phyloP scores from a whole-genome alignment of 2,113 vertebrate genomes.

The Monopterus albus region DNA sequence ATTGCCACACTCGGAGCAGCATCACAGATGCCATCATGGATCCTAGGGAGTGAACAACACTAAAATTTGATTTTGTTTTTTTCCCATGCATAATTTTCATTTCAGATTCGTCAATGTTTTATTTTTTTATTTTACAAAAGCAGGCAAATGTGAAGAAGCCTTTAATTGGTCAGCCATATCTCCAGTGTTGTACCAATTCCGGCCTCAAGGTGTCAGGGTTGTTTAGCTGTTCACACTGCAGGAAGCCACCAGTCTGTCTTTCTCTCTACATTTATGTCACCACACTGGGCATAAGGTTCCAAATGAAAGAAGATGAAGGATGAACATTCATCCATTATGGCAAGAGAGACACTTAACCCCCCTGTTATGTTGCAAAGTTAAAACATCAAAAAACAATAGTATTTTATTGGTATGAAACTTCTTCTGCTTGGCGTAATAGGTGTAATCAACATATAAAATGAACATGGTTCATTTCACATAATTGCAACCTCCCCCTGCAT shows the following conservation, averaged over 20 bases:
- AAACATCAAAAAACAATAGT: no score
- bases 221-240: not conserved
- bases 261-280: not conserved
- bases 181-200: not conserved
- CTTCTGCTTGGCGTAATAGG: no score
- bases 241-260: not conserved
- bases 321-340: not conserved
- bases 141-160: no score
- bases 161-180: not conserved
- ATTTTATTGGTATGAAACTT: no score
- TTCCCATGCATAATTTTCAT: no score
- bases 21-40: conserved; percentile 61
- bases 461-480: no score
- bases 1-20: conserved; percentile 36
- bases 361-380: no score
- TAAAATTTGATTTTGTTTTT: not conserved
- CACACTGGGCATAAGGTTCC: not conserved
- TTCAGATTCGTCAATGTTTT: not conserved
- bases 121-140: not conserved
- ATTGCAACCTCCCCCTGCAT: no score
- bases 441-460: no score
- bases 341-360: not conserved
- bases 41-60: conserved; percentile 26
- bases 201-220: conserved; percentile 32
- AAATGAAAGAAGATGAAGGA: not conserved